Evolutionary conservation across 2,888 invertebrate genomes (phyloP), one percentile per base, ranked within the genome.

Genomic region (Linnaemya tessellans): DNA sequence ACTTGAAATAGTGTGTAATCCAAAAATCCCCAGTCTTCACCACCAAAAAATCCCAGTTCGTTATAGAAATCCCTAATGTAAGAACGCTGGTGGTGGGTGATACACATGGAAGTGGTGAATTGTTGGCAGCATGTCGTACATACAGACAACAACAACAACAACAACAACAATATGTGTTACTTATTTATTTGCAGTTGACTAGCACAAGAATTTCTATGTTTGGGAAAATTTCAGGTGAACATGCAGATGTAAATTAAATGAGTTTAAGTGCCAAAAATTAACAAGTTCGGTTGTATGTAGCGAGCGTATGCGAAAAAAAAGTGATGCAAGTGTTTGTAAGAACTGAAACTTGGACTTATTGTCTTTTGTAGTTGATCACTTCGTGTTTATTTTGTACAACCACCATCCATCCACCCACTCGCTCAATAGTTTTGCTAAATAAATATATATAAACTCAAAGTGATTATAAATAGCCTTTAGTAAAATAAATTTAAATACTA

Each of bases 241-340:
- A 35, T 43, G 25, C 79, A 56, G 18, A 30, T 70, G 62, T 43
- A 65, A 25, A 38, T 15, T 25, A 20, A 64, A 62, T 60, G 30
- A 60, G 7, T 30, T 68, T 18, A 46, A 35, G 46, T 77, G 77
- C 77, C 65, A 75, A 75, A 35, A 64, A 10, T 49, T 49, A 10
- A 60, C 38, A 41, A 41, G 38, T 8, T 41, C 1, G 11, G 25
- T 15, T 56, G 11, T n/a, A 20, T 58, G 2, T 7, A 13, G 30
- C 10, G 15, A 13, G 30, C 10, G 15, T 11, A 30, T 22, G 20
- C 11, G 30, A 35, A 49, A 35, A 49, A 46, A 15, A n/a, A n/a
- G 3, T n/a, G 46, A 46, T 11, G 11, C 46, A 46, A 46, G 46
- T 46, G 15, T 46, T n/a, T 7, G 46, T 11, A 46, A 46, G 15